Percentiles rank a stretch among this genome's conserved stretches.
phyloP scores from a whole-genome alignment of 92 coral and sea anemone genomes.

The Porites evermanni region DNA sequence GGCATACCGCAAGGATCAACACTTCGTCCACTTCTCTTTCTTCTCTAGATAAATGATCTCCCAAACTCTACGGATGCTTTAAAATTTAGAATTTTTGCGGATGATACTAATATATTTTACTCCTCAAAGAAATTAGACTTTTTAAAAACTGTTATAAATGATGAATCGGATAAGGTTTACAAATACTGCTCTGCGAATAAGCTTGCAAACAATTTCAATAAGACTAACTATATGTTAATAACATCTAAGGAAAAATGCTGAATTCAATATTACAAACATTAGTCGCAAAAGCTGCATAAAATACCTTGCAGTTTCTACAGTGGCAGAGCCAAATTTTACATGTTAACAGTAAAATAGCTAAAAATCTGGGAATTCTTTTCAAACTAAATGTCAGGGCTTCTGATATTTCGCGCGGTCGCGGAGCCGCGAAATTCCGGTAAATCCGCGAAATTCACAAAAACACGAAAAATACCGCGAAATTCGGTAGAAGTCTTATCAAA shows the following conservation, averaged over 20 bases:
- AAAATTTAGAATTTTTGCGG: no score
- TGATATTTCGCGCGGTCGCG: no score
- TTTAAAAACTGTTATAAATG: not conserved
- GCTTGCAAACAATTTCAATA: not conserved
- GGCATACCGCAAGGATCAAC: no score
- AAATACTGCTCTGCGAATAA: not conserved
- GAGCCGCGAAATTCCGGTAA: no score
- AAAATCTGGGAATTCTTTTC: not conserved
- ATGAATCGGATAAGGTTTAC: not conserved
- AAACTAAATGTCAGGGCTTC: no score
- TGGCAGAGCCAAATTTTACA: not conserved
- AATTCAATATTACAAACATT: not conserved
- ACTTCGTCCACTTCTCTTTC: no score
- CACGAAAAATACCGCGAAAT: no score
- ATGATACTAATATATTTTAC: no score
- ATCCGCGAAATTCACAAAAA: no score
- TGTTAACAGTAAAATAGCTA: not conserved
- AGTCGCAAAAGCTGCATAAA: not conserved
- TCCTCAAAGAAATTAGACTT: not conserved
- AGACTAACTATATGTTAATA: not conserved
- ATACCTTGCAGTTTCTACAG: not conserved
- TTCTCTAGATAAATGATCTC: no score
- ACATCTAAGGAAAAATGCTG: not conserved
- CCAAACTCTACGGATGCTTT: no score
- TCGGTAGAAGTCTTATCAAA: no score